Evolutionary conservation across 2,888 invertebrate genomes (phyloP), one percentile per base, ranked within the genome.

Genomic region (Tenthredo amoena): DNA sequence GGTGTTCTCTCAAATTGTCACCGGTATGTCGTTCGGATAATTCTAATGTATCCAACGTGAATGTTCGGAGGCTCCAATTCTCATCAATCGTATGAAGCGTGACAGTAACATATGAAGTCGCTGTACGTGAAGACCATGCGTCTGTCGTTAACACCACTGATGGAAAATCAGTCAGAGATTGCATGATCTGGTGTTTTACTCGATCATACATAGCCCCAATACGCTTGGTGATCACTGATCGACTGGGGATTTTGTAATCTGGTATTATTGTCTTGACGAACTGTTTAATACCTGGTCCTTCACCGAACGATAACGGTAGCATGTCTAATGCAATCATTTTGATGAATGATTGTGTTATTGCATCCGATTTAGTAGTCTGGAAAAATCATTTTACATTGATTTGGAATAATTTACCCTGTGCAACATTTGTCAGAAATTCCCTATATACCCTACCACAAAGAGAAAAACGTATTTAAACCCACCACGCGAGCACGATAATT

Each of bases 61-160:
- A 84, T 40, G 86, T 79, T 3, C 21, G 34, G 9, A 87, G 31
- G 12, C 74, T 71, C 86, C 85, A 85, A 7, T 68, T 47, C 21
- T 83, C 47, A 55, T 65, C 65, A 72, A 87, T 71, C 0, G 47
- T 79, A 85, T 86, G 86, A 7, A 79, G 72, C 18, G 86, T 85
- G n/a, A 86, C 85, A 15, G 85, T 85, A 10, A 85, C 55, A 71
- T 55, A 87, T 18, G 84, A 84, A 5, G 18, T 79, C 34, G 76
- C 40, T n/a, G 74, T 58, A 9, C 58, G 55, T 9, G 86, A 84
- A 12, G 86, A 82, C 86, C 87, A 87, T 26, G 84, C 85, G 68
- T 87, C 87, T 31, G 86, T 87, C n/a, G 87, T 87, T 37, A 87
- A 15, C 21, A 83, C 71, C 9, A 87, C 84, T n/a, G 76, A 21